Evolutionary conservation across 2,888 invertebrate genomes (phyloP), one percentile per base, ranked within the genome.

Genomic region (Torymus aiolomorphi): DNA sequence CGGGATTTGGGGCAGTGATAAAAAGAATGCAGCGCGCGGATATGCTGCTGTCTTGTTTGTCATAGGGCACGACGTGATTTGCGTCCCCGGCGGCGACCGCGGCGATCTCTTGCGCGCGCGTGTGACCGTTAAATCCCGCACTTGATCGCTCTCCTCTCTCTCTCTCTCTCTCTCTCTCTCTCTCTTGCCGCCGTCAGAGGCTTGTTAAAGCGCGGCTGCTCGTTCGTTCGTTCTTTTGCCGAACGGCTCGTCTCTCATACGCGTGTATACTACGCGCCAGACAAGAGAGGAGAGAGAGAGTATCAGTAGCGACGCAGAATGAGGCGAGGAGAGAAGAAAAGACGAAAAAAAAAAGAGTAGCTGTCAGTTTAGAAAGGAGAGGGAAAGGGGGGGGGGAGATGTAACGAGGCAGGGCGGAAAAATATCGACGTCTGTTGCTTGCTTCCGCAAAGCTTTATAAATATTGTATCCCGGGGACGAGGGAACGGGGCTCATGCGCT

Each of bases 111-210:
- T 85, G 83, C 87, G 87, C 87, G 87, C 16, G 14, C 24, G 16
- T 42, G 31, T 52, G 56, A 86, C 87, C 89, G 88, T 89, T 89
- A 90, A 89, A 89, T 87, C 86, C 86, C 83, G 84, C 88, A 87
- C 87, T 89, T 89, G 89, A 90, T 89, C 88, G 89, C 49, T 61
- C 49, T 18, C 13, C 74, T n/a, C 31, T 31, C 31, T 31, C 31
- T 24, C 24, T 24, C 24, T 24, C 24, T 31, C 31, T 31, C 31
- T 31, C 31, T 31, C n/a, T n/a, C n/a, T n/a, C n/a, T n/a, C n/a
- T n/a, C n/a, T n/a, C 8, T 42, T 10, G 1, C 42, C 18, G 18
- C 57, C 18, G 66, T 67, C 88, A 85, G 10, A 57, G 56, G 54
- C 77, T 80, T 59, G 80, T 80, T 78, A 80, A 80, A 71, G 42